Percentiles rank a stretch among this genome's conserved stretches.
Conservation (phyloP, 2,113 vertebrate genomes). For the Rhabdomys dilectus region DNA sequence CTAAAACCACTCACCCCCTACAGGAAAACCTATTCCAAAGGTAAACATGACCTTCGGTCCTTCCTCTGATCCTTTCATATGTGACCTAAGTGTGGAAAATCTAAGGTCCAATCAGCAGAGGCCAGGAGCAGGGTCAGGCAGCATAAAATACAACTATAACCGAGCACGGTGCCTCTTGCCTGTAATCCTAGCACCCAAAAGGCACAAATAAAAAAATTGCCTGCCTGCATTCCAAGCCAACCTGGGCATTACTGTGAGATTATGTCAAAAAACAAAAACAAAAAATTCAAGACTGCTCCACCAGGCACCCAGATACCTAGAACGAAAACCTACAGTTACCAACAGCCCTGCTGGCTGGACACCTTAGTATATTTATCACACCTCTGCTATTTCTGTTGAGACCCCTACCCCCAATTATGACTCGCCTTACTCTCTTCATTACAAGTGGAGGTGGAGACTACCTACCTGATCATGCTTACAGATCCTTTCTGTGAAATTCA, state of each 20-base stretch:
- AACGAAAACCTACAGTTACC: neutral
- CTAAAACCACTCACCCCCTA: neutral
- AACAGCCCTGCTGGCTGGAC: neutral
- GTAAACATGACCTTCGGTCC: neutral
- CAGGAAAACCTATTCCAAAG: neutral
- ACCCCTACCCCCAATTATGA: neutral
- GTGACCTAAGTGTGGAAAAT: conserved; percentile 11
- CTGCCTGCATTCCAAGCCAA: neutral
- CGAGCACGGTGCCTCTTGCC: neutral
- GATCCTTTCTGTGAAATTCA: conserved; percentile 15
- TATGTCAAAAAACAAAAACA: neutral
- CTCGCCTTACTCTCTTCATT: neutral
- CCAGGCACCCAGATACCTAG: neutral
- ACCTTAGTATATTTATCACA: neutral
- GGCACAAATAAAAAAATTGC: neutral
- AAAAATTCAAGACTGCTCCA: neutral
- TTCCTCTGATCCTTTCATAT: neutral
- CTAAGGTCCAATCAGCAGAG: neutral
- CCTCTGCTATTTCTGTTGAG: neutral
- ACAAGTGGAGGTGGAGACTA: neutral
- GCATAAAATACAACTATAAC: neutral
- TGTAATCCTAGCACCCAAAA: neutral
- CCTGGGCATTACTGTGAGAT: neutral
- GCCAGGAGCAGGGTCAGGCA: neutral
- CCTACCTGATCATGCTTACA: conserved; percentile 4